A percentile compares a stretch with the other conserved stretches of the same genome.
Conservation (phyloP, 2,888 invertebrate genomes). For the Oligia strigilis region DNA sequence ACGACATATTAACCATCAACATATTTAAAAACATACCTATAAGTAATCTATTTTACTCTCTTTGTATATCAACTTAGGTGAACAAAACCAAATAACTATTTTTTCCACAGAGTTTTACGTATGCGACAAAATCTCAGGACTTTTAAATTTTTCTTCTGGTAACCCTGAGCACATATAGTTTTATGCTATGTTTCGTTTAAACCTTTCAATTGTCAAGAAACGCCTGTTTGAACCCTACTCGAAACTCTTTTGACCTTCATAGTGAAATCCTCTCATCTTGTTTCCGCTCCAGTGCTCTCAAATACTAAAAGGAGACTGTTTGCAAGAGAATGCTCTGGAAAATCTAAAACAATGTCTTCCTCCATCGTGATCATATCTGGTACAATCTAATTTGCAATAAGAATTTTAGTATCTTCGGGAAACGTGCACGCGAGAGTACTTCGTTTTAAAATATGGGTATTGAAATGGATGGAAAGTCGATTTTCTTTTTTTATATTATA, state of each 20-base stretch:
- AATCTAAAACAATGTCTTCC: conserved; percentile 57
- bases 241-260: conserved; percentile 6
- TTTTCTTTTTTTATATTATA: conserved; percentile 29
- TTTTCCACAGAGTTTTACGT: too few relatives aligned
- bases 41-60: too few relatives aligned
- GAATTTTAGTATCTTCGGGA: conserved; percentile 47
- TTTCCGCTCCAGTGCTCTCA: conserved; percentile 24
- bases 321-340: conserved; percentile 48
- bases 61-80: too few relatives aligned
- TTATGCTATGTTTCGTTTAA: not conserved
- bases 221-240: conserved; percentile 14
- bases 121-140: too few relatives aligned
- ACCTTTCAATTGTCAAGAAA: conserved; percentile 7
- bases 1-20: too few relatives aligned
- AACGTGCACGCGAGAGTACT: conserved; percentile 33
- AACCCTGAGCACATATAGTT: not conserved
- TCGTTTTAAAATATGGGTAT: conserved; percentile 28
- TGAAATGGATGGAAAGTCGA: conserved; percentile 15
- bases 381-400: conserved; percentile 59
- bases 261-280: conserved; percentile 26
- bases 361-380: conserved; percentile 45
- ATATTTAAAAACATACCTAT: too few relatives aligned
- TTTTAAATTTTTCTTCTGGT: too few relatives aligned
- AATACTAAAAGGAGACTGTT: conserved; percentile 32
- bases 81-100: too few relatives aligned